These are phyloP conservation scores for Chionis minor DNA, from an alignment of 2,113 vertebrate genomes.

Conservation along the genomic window DNA sequence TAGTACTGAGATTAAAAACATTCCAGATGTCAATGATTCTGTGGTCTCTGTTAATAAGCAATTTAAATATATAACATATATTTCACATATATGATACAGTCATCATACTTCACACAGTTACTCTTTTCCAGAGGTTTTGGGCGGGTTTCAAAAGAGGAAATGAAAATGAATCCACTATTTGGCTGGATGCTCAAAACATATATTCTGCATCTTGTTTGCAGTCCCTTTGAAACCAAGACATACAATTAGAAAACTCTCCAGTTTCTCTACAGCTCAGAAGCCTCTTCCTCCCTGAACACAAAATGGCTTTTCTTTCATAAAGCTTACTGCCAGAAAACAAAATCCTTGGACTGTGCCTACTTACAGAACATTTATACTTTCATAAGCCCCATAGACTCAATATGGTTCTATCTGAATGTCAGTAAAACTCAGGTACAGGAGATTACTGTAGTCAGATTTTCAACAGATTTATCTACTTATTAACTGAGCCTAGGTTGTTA, in stretches of 20 bases:
- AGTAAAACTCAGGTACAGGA: background rate
- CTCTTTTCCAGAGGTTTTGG: background rate
- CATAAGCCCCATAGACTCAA: background rate
- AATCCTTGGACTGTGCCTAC: background rate
- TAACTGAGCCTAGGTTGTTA: background rate
- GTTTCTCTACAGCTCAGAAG: background rate
- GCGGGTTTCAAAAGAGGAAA: background rate
- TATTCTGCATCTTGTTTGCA: background rate
- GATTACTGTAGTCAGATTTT: background rate
- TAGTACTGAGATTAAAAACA: background rate
- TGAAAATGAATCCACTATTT: background rate
- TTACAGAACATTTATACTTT: background rate
- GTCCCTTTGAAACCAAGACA: background rate
- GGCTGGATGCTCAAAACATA: background rate
- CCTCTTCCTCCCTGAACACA: background rate
- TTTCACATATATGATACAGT: background rate
- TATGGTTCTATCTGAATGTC: background rate
- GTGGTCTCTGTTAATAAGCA: background rate
- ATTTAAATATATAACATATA: background rate
- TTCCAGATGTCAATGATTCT: background rate
- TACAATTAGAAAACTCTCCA: background rate
- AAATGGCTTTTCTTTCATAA: background rate
- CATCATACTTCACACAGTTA: background rate
- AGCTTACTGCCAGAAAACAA: background rate
- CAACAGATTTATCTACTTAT: background rate